Evolutionary conservation across 2,888 invertebrate species (phyloP), one percentile per base, ranked within the genome.

Genomic region (Cyclophora punctaria): DNA sequence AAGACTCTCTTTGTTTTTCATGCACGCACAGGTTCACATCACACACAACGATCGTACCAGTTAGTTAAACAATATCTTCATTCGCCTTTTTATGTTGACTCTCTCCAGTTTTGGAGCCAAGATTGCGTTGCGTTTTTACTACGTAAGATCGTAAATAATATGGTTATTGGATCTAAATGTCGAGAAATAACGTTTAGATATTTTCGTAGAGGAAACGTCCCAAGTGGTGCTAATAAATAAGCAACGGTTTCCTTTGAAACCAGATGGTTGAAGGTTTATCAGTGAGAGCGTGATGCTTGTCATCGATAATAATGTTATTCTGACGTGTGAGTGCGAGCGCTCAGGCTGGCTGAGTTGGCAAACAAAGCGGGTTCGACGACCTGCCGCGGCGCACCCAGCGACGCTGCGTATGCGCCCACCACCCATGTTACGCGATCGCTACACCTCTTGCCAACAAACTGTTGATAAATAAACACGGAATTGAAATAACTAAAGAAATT

Each of bases 261-360:
- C 37, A 37, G 37, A 37, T 37, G 37, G 5, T 5, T 35, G 37
- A 3, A 4, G 37, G 45, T 50, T 48, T 62, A 64, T 68, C 63
- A 63, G 59, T 55, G 58, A 61, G 53, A 62, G 59, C 61, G 63
- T 63, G 65, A 64, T 61, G 60, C 60, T 67, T 73, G 75, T 77
- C 80, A 77, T 74, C 73, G 33, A 44, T 44, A 73, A 80, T 78
- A 77, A 75, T 76, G 74, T 71, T 75, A 78, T 75, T 75, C 72
- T 71, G 77, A 70, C 69, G 74, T 66, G 75, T 69, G 70, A 71
- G 73, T 20, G 71, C 69, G 72, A 73, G 66, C 70, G 71, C 73
- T 75, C 80, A 76, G 66, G 83, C 84, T 85, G 84, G 85, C 85
- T 87, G 85, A 85, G 85, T 86, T 87, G 87, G 87, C 87, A 87